Conservation (phyloP, 2,888 invertebrate species). For the Phyto melanocephala region DNA sequence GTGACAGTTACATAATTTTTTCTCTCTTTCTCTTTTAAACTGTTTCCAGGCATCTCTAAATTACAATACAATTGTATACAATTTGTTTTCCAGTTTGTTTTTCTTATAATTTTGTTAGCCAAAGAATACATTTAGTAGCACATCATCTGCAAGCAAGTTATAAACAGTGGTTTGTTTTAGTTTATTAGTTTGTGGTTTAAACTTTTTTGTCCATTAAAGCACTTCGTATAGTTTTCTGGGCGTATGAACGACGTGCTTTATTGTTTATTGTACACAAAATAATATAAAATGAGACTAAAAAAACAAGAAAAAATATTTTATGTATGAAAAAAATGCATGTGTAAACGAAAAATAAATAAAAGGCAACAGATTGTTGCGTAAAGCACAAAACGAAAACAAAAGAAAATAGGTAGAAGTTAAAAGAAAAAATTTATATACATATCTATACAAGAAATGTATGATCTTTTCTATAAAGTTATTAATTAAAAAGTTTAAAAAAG, state of each 20-base stretch:
- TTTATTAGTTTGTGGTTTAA: slow-evolving; percentile 18
- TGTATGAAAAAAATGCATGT: slow-evolving; percentile 39
- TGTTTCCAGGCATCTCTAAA: too few relatives aligned
- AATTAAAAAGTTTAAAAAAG: background rate
- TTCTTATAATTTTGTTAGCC: too few relatives aligned
- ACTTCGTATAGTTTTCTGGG: slow-evolving; percentile 47
- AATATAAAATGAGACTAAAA: background rate
- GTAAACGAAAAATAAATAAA: slow-evolving; percentile 43
- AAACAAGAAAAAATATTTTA: slow-evolving; percentile 26
- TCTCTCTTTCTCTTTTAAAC: background rate
- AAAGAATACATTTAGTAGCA: slow-evolving; percentile 21
- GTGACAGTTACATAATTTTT: background rate
- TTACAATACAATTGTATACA: too few relatives aligned
- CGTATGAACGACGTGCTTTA: slow-evolving; percentile 29
- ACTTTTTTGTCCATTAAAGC: slow-evolving; percentile 15
- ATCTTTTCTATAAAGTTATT: background rate
- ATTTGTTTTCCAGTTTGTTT: background rate
- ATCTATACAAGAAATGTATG: background rate
- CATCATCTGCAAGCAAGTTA: slow-evolving; percentile 57
- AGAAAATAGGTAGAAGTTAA: slow-evolving; percentile 9
- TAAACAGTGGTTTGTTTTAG: slow-evolving; percentile 17
- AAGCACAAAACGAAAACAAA: slow-evolving; percentile 8
- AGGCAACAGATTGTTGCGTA: slow-evolving; percentile 62
- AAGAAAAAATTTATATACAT: background rate
- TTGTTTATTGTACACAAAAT: slow-evolving; percentile 34